These are phyloP conservation scores for Acleris holmiana DNA, from an alignment of 2,888 invertebrate genomes.

Conservation along the genomic window DNA sequence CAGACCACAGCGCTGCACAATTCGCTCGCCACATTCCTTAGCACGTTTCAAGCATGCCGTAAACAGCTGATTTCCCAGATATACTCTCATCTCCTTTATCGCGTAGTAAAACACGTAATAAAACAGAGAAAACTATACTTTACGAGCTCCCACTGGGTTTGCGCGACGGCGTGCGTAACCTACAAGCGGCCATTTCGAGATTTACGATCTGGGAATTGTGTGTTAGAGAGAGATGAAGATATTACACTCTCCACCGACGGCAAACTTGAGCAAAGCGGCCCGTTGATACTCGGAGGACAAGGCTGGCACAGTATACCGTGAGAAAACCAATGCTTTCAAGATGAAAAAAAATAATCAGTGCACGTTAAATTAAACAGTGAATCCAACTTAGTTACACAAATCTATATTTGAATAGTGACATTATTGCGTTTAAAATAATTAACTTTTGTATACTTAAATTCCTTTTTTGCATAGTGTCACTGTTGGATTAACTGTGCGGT, in stretches of 20 bases:
- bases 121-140: slow-evolving; percentile 84
- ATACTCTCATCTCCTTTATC: slow-evolving; percentile 82
- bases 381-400: no score
- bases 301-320: slow-evolving; percentile 63
- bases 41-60: slow-evolving; percentile 83
- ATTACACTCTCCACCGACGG: slow-evolving; percentile 78
- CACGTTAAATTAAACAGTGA: no score
- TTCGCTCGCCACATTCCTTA: slow-evolving; percentile 83
- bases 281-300: slow-evolving; percentile 73
- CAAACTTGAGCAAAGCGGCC: slow-evolving; percentile 69
- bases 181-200: slow-evolving; percentile 86
- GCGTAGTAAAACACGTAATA: slow-evolving; percentile 78
- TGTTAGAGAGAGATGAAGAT: slow-evolving; percentile 82
- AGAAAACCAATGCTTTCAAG: slow-evolving; percentile 47
- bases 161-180: slow-evolving; percentile 84
- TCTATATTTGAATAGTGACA: no score
- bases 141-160: slow-evolving; percentile 78
- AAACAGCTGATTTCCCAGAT: slow-evolving; percentile 83
- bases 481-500: no score
- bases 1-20: slow-evolving; percentile 65
- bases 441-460: no score
- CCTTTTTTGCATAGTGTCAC: no score
- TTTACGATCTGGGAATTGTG: slow-evolving; percentile 86
- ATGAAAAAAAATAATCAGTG: no score
- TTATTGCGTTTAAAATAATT: no score